phyloP scores from a whole-genome alignment of 2,113 vertebrate genomes.

The Bungarus multicinctus region DNA sequence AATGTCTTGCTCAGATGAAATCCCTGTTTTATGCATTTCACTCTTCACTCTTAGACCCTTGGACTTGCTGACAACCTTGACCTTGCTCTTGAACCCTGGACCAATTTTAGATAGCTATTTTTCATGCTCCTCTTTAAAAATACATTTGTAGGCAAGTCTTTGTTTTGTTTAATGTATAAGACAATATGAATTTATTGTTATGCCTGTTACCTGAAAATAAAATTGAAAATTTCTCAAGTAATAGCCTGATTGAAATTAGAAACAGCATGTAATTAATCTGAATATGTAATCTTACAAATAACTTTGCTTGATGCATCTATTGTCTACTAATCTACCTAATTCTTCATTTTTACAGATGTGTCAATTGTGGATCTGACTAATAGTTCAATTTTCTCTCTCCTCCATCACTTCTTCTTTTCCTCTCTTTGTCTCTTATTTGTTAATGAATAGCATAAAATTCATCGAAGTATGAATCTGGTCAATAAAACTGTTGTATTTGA shows the following conservation, averaged over 20 bases:
- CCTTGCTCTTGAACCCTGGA: not conserved
- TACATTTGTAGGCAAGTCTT: not conserved
- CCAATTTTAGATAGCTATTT: not conserved
- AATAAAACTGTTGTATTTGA: slow-evolving; percentile 33
- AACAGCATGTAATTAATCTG: not conserved
- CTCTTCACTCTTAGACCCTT: not conserved
- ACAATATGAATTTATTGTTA: not conserved
- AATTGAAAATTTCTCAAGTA: not conserved
- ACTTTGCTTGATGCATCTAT: not conserved
- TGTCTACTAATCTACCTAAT: not conserved
- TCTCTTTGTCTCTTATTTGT: not conserved
- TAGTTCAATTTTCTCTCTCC: not conserved
- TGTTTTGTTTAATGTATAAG: not conserved
- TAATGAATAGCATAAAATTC: not conserved
- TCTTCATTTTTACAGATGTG: too few relatives aligned
- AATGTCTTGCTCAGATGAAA: not conserved
- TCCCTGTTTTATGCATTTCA: not conserved
- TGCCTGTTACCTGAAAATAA: not conserved
- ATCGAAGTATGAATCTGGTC: not conserved
- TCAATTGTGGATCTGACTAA: not conserved
- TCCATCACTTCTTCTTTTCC: not conserved
- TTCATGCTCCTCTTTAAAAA: not conserved
- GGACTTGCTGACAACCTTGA: not conserved
- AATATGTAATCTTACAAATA: not conserved
- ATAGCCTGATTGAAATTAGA: not conserved